phyloP scores from a whole-genome alignment of 2,797 vertebrate genomes.

The Muscicapa comitata region DNA sequence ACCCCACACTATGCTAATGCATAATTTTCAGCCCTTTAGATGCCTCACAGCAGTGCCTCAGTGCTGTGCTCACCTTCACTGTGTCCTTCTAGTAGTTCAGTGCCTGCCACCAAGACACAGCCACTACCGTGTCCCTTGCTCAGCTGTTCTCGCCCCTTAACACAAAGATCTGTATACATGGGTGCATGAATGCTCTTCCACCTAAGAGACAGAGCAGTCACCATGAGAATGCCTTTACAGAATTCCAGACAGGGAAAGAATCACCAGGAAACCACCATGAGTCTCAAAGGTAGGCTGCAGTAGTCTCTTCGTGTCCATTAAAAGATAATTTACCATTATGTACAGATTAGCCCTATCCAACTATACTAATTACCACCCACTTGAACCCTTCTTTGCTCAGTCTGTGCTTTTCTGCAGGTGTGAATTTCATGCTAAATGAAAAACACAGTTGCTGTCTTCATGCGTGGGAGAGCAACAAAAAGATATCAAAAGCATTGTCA shows the following conservation, averaged over 20 bases:
- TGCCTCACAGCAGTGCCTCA: background rate
- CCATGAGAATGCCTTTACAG: background rate
- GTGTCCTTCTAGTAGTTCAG: background rate
- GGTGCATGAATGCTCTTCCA: accelerated
- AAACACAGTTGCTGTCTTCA: background rate
- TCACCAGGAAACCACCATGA: accelerated
- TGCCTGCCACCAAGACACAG: no score
- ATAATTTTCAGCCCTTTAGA: background rate
- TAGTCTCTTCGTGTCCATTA: background rate
- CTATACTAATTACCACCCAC: background rate
- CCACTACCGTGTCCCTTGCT: background rate
- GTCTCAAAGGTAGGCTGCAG: background rate
- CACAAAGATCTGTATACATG: accelerated
- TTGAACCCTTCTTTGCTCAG: background rate
- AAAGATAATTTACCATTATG: background rate
- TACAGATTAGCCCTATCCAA: background rate
- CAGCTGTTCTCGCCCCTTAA: background rate
- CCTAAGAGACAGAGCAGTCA: background rate
- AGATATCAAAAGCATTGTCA: background rate
- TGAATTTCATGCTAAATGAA: background rate
- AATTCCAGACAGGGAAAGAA: background rate
- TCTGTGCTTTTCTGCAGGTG: background rate
- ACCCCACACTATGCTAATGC: background rate
- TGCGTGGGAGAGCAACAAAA: background rate
- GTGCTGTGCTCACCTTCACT: background rate